Conservation (phyloP, 2,797 vertebrate genomes). For the Naso thynnoides region DNA sequence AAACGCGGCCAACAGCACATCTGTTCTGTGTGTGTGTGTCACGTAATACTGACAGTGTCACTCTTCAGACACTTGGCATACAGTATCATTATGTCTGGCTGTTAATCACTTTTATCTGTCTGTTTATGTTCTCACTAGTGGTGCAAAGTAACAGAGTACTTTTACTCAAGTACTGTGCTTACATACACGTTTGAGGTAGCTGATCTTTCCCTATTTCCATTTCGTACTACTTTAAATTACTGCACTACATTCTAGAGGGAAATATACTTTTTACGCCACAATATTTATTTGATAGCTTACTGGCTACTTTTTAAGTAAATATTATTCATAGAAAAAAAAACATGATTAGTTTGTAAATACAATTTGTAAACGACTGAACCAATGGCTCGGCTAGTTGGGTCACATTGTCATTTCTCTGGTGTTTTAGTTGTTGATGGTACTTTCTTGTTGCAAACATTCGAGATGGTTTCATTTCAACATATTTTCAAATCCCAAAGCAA, state of each 20-base stretch:
- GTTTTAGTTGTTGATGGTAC: neutral
- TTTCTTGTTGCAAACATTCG: neutral
- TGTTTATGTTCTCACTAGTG: neutral
- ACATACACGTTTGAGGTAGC: no score
- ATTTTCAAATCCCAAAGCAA: neutral
- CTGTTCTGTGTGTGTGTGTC: constrained; percentile 46
- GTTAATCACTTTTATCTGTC: neutral
- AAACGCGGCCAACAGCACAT: constrained; percentile 41
- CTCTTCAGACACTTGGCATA: neutral
- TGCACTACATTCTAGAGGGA: neutral
- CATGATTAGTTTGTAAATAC: neutral
- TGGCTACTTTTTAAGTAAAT: neutral
- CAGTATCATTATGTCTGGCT: neutral
- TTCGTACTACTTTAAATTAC: neutral
- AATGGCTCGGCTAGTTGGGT: neutral
- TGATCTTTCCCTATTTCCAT: no score
- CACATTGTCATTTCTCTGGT: neutral
- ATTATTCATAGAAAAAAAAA: no score
- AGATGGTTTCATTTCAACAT: neutral
- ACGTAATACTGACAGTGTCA: neutral
- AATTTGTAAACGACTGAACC: neutral
- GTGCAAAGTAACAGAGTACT: no score
- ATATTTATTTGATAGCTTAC: neutral
- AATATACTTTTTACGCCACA: neutral
- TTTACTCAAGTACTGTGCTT: neutral